A percentile compares a stretch with the other conserved stretches of the same genome.
These are phyloP conservation scores for Poicephalus gulielmi DNA, from an alignment of 2,113 vertebrate genomes.

Conservation along the genomic window DNA sequence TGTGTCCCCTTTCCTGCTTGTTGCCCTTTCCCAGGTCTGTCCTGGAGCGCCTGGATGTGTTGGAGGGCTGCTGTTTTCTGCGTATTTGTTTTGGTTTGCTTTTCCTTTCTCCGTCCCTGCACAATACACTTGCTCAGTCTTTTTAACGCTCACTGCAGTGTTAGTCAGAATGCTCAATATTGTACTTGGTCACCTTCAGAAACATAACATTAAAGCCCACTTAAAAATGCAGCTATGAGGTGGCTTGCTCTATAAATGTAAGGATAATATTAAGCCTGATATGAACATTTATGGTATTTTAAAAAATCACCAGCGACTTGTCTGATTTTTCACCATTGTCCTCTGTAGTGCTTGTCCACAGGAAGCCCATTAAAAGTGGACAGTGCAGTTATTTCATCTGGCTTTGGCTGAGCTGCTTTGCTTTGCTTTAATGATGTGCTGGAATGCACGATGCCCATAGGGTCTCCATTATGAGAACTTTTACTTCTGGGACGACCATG, in stretches of 20 bases:
- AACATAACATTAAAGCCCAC: constrained; percentile 63
- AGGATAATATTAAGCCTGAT: constrained; percentile 65
- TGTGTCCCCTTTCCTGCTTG: constrained; percentile 32
- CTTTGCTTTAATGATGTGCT: constrained; percentile 91
- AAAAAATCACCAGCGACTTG: constrained; percentile 61
- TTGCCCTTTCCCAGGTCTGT: background rate
- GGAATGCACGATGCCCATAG: constrained; percentile 90
- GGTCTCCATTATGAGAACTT: constrained; percentile 93
- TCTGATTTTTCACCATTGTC: constrained; percentile 70
- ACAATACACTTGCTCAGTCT: background rate
- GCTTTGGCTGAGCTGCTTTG: constrained; percentile 85
- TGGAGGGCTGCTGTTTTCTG: background rate
- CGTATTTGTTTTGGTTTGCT: background rate
- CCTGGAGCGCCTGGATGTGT: background rate
- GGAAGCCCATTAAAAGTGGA: constrained; percentile 87
- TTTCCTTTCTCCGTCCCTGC: background rate
- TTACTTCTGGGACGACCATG: constrained; percentile 81
- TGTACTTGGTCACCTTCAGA: constrained; percentile 60
- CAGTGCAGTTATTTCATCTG: constrained; percentile 88
- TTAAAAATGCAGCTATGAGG: constrained; percentile 63
- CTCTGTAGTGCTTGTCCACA: constrained; percentile 77
- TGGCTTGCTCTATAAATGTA: constrained; percentile 61
- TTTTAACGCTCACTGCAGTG: background rate
- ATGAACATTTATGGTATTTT: constrained; percentile 64
- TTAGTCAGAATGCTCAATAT: constrained; percentile 29